phyloP scores from a whole-genome alignment of 1,140 invertebrate species.

The Cyrtorhinus lividipennis region DNA sequence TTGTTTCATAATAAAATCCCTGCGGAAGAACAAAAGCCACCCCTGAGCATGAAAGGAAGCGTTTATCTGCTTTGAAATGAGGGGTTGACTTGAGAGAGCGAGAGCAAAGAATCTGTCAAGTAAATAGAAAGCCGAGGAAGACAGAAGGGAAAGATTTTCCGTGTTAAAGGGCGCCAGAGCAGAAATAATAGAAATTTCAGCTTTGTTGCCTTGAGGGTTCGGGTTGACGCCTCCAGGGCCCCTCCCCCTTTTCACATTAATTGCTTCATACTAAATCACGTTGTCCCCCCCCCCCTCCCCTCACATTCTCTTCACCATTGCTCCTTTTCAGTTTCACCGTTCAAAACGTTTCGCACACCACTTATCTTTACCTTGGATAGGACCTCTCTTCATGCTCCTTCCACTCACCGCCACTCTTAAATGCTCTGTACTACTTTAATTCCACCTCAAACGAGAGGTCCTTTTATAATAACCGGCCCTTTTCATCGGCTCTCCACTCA shows the following conservation, averaged over 20 bases:
- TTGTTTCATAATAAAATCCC: background rate
- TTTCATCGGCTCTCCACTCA: background rate
- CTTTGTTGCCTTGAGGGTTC: slow-evolving; percentile 12
- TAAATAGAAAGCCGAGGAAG: slow-evolving; percentile 8
- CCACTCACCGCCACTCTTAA: background rate
- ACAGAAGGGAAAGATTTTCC: background rate
- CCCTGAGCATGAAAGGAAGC: background rate
- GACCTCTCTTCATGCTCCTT: background rate
- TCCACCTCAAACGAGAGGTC: background rate
- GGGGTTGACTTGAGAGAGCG: slow-evolving; percentile 13
- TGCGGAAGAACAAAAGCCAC: background rate
- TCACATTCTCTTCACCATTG: background rate
- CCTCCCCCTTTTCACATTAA: slow-evolving; percentile 5
- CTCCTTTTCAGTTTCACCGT: background rate
- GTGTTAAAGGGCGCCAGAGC: slow-evolving; percentile 21
- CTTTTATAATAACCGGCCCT: slow-evolving; percentile 11
- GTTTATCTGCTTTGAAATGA: background rate
- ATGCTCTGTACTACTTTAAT: slow-evolving; percentile 7
- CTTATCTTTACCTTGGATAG: no score
- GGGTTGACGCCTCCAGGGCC: slow-evolving; percentile 1
- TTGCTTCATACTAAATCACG: slow-evolving; percentile 18
- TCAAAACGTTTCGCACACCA: no score
- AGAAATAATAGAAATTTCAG: slow-evolving; percentile 24
- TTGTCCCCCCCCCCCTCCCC: slow-evolving; percentile 8
- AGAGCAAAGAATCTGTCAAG: slow-evolving; percentile 9